phyloP scores from a whole-genome alignment of 2,797 vertebrate species.

The Aeoliscus strigatus region DNA sequence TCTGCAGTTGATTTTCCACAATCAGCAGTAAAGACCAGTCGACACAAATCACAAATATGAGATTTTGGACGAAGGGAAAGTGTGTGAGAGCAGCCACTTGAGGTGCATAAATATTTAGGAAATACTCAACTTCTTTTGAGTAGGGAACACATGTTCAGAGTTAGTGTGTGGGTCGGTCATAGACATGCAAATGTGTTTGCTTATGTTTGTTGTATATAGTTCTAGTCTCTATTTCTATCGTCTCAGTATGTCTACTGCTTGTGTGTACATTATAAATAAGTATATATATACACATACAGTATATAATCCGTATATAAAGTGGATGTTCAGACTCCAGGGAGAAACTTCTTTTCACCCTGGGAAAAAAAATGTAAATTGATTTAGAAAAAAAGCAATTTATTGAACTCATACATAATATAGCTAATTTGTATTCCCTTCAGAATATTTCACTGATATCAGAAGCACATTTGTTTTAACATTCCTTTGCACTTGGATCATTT shows the following conservation, averaged over 20 bases:
- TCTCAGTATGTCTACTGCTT: slow-evolving; percentile 16
- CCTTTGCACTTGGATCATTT: slow-evolving; percentile 10
- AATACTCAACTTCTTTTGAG: slow-evolving; percentile 27
- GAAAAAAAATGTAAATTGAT: no score
- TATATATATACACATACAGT: no score
- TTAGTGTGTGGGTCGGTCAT: slow-evolving; percentile 22
- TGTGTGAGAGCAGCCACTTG: slow-evolving; percentile 16
- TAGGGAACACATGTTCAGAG: slow-evolving; percentile 40
- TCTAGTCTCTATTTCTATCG: no score
- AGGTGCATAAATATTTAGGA: slow-evolving; percentile 31
- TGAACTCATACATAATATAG: no score
- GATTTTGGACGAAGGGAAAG: slow-evolving; percentile 18
- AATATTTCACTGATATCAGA: no score
- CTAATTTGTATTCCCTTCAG: not conserved
- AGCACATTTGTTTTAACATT: slow-evolving; percentile 6
- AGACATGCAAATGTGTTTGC: slow-evolving; percentile 34
- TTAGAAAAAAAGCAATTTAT: no score
- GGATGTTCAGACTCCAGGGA: slow-evolving; percentile 7
- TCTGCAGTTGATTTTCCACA: slow-evolving; percentile 15
- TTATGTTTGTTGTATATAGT: slow-evolving; percentile 28
- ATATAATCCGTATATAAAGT: no score
- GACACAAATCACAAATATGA: slow-evolving; percentile 21
- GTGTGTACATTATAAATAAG: slow-evolving; percentile 4
- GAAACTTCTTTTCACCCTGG: not conserved
- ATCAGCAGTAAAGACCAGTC: slow-evolving; percentile 8